These are phyloP conservation scores for Aphidoletes aphidimyza DNA, from an alignment of 2,888 invertebrate species.

Conservation along the genomic window DNA sequence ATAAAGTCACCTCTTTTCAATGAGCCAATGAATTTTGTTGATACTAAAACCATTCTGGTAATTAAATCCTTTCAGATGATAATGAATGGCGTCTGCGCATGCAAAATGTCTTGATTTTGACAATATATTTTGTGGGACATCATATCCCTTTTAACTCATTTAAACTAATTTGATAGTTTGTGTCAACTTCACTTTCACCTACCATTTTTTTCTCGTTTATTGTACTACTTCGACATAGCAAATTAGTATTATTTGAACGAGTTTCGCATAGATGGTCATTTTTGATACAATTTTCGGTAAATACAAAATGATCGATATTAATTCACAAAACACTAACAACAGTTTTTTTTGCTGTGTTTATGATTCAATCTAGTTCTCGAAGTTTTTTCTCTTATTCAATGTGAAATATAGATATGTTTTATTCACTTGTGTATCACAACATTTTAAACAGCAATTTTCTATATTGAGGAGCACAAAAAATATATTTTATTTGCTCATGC, in stretches of 20 bases:
- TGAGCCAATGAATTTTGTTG: not conserved
- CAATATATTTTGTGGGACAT: too few relatives aligned
- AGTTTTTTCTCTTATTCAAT: too few relatives aligned
- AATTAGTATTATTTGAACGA: constrained; percentile 22
- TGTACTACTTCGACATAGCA: not conserved
- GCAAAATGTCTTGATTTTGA: too few relatives aligned
- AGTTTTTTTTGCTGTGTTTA: not conserved
- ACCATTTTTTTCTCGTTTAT: not conserved
- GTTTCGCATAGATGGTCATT: constrained; percentile 36
- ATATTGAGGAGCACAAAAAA: too few relatives aligned
- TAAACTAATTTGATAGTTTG: not conserved
- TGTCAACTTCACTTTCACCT: not conserved
- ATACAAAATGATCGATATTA: not conserved
- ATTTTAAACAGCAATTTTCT: not conserved
- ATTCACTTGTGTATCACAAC: too few relatives aligned
- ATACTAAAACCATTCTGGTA: too few relatives aligned
- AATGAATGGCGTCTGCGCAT: too few relatives aligned
- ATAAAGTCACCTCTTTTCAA: too few relatives aligned
- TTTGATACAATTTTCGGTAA: not conserved
- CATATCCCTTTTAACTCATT: not conserved
- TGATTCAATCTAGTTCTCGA: too few relatives aligned
- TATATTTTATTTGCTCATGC: too few relatives aligned
- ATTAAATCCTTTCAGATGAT: too few relatives aligned
- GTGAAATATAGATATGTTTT: too few relatives aligned
- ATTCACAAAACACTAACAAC: not conserved